phyloP scores from a whole-genome alignment of 2,888 invertebrate species.

The Balanococcus diminutus region DNA sequence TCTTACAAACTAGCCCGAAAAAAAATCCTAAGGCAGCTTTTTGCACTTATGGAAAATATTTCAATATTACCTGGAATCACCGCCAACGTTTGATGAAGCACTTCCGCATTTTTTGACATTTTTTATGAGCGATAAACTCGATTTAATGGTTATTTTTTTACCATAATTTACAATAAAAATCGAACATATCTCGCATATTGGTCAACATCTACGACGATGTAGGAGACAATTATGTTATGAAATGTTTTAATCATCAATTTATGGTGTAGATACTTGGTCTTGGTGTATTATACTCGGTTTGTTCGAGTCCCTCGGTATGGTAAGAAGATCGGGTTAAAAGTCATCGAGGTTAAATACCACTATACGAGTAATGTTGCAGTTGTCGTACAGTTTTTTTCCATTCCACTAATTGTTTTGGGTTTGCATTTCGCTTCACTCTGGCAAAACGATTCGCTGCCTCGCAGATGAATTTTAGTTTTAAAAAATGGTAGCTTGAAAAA shows the following conservation, averaged over 20 bases:
- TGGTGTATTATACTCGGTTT: background rate
- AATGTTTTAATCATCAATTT: slow-evolving; percentile 1
- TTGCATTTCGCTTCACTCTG: background rate
- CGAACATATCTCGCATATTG: background rate
- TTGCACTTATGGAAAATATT: too few species aligned
- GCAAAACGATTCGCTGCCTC: background rate
- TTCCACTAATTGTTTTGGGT: background rate
- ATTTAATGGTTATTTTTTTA: background rate
- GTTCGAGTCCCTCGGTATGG: background rate
- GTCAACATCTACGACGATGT: background rate
- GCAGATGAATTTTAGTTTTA: too few species aligned
- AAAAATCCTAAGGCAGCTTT: too few species aligned
- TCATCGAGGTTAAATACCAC: slow-evolving; percentile 3
- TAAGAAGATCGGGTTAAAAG: background rate
- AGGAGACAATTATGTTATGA: slow-evolving; percentile 7
- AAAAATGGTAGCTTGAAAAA: too few species aligned
- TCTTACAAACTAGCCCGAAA: too few species aligned
- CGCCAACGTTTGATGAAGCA: background rate
- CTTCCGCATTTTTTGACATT: background rate
- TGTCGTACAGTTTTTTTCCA: background rate
- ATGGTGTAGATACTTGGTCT: background rate
- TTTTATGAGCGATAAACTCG: background rate
- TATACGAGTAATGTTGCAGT: background rate
- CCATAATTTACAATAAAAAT: background rate
- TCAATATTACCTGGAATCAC: slow-evolving; percentile 3